phyloP scores from a whole-genome alignment of 2,888 invertebrate genomes.

The Cecidostiba fungosa region DNA sequence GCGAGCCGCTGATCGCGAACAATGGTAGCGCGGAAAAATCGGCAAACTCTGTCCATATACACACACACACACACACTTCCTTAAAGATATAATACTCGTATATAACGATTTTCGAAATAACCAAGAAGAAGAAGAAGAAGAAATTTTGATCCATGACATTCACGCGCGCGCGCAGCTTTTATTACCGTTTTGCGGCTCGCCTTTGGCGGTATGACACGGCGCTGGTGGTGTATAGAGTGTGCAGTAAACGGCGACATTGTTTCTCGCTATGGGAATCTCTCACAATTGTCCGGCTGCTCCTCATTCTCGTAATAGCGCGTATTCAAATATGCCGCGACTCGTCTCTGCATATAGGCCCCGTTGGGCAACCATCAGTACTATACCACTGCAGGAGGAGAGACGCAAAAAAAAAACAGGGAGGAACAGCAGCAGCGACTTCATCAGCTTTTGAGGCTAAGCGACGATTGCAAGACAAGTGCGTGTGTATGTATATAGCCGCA shows the following conservation, averaged over 20 bases:
- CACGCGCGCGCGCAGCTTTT: slow-evolving; percentile 15
- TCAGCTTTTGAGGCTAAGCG: slow-evolving; percentile 57
- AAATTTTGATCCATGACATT: slow-evolving; percentile 20
- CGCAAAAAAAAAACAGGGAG: slow-evolving; percentile 24
- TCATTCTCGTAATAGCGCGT: slow-evolving; percentile 76
- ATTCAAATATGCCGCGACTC: slow-evolving; percentile 75
- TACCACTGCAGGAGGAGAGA: slow-evolving; percentile 66
- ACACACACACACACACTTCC: not conserved
- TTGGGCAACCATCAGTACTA: slow-evolving; percentile 77
- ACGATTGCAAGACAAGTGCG: slow-evolving; percentile 61
- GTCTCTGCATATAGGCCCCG: slow-evolving; percentile 67
- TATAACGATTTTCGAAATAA: too few relatives aligned
- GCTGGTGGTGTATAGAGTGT: not conserved
- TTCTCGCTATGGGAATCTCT: slow-evolving; percentile 75
- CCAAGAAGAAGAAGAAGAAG: not conserved
- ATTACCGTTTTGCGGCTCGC: slow-evolving; percentile 55
- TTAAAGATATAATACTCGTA: too few relatives aligned
- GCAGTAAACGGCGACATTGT: slow-evolving; percentile 61
- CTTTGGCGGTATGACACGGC: not conserved
- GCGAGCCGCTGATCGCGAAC: not conserved
- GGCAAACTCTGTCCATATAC: not conserved
- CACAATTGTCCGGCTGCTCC: slow-evolving; percentile 77
- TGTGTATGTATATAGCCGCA: slow-evolving; percentile 48
- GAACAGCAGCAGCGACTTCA: slow-evolving; percentile 28
- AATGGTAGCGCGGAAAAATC: not conserved